Conservation (phyloP, 1,140 invertebrate species). For the Sitophilus oryzae region DNA sequence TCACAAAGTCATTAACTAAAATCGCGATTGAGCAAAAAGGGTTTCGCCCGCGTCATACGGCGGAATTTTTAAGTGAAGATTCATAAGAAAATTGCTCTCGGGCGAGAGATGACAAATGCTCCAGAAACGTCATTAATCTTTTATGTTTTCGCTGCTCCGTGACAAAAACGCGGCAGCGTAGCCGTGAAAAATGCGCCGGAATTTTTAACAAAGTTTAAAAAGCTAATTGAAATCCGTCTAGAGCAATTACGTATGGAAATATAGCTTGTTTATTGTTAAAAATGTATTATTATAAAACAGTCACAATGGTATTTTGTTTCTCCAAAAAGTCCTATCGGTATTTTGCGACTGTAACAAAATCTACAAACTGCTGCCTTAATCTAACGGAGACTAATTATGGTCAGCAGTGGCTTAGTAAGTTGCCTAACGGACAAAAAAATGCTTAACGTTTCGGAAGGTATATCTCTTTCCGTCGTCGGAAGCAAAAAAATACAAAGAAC, state of each 20-base stretch:
- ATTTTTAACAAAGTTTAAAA: slow-evolving; percentile 16
- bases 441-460: too few relatives aligned
- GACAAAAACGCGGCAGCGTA: slow-evolving; percentile 16
- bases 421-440: too few relatives aligned
- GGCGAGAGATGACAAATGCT: slow-evolving; percentile 20
- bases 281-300: too few relatives aligned
- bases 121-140: slow-evolving; percentile 23
- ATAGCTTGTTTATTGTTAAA: neutral
- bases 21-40: slow-evolving; percentile 10
- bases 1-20: slow-evolving; percentile 13
- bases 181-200: slow-evolving; percentile 7
- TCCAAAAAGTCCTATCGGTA: too few relatives aligned
- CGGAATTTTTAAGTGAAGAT: slow-evolving; percentile 20
- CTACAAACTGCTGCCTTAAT: too few relatives aligned
- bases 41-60: slow-evolving; percentile 8
- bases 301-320: too few relatives aligned
- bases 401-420: too few relatives aligned
- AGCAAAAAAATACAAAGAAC: too few relatives aligned
- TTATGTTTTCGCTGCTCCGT: slow-evolving; percentile 15
- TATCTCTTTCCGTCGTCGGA: too few relatives aligned
- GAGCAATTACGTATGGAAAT: neutral
- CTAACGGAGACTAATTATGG: too few relatives aligned
- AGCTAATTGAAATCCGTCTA: slow-evolving; percentile 16
- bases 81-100: slow-evolving; percentile 16
- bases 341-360: too few relatives aligned